These are phyloP conservation scores for Heliconius eleuchia DNA, from an alignment of 1,140 invertebrate genomes.

Conservation along the genomic window DNA sequence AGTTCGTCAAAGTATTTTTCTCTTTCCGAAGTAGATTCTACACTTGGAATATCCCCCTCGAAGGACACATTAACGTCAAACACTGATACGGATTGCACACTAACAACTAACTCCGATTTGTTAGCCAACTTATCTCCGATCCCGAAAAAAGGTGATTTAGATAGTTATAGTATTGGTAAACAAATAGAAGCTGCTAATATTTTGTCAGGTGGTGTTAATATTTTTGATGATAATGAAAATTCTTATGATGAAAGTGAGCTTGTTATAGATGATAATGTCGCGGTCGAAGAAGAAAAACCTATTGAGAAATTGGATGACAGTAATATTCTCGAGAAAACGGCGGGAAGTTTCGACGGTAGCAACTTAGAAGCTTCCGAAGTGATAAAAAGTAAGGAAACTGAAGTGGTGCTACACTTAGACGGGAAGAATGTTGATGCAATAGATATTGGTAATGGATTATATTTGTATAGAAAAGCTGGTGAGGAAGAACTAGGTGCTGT, in stretches of 20 bases:
- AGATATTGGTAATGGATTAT: constrained; percentile 77
- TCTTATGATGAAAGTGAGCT: constrained; percentile 78
- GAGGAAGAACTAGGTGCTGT: constrained; percentile 74
- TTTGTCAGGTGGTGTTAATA: constrained; percentile 75
- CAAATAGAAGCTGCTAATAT: constrained; percentile 78
- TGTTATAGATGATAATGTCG: constrained; percentile 75
- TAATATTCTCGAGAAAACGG: constrained; percentile 39
- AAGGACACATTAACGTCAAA: constrained; percentile 53
- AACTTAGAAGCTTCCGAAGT: constrained; percentile 46
- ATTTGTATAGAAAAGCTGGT: constrained; percentile 74
- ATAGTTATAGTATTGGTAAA: constrained; percentile 69
- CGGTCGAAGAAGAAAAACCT: constrained; percentile 55
- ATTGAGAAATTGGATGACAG: constrained; percentile 44
- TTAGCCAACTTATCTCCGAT: constrained; percentile 69
- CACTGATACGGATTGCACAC: constrained; percentile 44
- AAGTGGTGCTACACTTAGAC: constrained; percentile 77
- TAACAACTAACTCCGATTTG: constrained; percentile 48
- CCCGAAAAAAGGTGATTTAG: constrained; percentile 63
- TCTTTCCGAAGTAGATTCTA: constrained; percentile 72
- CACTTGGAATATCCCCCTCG: constrained; percentile 61
- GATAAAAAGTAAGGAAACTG: constrained; percentile 63
- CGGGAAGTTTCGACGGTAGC: neutral
- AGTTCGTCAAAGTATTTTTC: constrained; percentile 76
- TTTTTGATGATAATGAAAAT: constrained; percentile 80
- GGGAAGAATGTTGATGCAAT: constrained; percentile 79